Evolutionary conservation across 2,797 vertebrate genomes (phyloP).

Genomic region (Echeneis naucrates): DNA sequence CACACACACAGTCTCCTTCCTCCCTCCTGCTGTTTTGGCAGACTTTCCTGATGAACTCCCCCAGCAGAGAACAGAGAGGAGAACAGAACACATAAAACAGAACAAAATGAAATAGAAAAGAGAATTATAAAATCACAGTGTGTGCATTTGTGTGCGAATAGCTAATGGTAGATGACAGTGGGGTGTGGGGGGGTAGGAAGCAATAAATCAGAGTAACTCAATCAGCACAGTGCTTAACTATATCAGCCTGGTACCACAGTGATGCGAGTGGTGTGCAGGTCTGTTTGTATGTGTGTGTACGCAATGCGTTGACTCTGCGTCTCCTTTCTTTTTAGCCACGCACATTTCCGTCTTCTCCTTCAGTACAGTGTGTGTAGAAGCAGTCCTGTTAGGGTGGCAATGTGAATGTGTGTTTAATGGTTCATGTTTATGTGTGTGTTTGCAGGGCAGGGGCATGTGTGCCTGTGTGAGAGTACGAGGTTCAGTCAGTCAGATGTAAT

Average conservation of each 20-base stretch:
- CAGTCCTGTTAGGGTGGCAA: too few relatives aligned
- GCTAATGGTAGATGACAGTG: slow-evolving; percentile 41
- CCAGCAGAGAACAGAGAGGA: slow-evolving; percentile 6
- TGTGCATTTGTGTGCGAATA: slow-evolving; percentile 21
- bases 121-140: slow-evolving; percentile 32
- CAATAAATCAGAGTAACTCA: slow-evolving; percentile 55
- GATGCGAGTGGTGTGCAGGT: neutral
- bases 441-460: neutral
- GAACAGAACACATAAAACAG: slow-evolving; percentile 22
- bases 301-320: neutral
- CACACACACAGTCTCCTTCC: neutral
- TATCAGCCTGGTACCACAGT: slow-evolving; percentile 47
- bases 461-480: neutral
- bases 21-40: slow-evolving; percentile 27
- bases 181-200: slow-evolving; percentile 48
- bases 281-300: neutral
- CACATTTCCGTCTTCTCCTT: slow-evolving; percentile 1
- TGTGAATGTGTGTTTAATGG: too few relatives aligned
- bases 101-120: slow-evolving; percentile 39
- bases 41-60: slow-evolving; percentile 32
- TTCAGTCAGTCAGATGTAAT: slow-evolving; percentile 11
- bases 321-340: neutral
- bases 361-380: slow-evolving; percentile 2
- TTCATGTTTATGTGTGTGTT: neutral
- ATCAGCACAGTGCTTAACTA: slow-evolving; percentile 55